Evolutionary conservation across 2,113 vertebrate species (phyloP).

Genomic region (Origma solitaria): DNA sequence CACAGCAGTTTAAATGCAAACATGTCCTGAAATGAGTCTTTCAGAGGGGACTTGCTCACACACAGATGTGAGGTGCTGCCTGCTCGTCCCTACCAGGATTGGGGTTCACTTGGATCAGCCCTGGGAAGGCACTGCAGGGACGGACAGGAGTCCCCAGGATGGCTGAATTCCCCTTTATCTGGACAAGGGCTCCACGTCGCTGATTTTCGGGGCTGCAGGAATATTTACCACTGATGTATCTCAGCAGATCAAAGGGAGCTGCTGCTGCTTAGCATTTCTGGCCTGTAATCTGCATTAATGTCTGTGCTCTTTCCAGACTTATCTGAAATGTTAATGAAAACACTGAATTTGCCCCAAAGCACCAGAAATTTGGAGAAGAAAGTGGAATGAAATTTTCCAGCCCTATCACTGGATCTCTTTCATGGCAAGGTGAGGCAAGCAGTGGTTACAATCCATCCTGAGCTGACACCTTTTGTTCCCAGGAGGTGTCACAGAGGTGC

Average conservation of each 20-base stretch:
- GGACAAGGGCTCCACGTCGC: neutral
- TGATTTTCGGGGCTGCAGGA: neutral
- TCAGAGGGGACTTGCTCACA: neutral
- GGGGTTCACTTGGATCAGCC: neutral
- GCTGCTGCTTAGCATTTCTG: conserved; percentile 38
- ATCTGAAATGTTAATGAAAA: conserved; percentile 58
- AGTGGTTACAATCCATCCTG: neutral
- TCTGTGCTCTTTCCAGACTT: conserved; percentile 39
- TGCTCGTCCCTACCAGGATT: neutral
- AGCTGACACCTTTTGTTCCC: neutral
- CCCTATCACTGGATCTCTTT: neutral
- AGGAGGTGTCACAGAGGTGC: neutral
- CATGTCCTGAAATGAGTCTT: neutral
- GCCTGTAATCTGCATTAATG: conserved; percentile 39
- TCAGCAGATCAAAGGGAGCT: conserved; percentile 38
- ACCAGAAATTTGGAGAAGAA: neutral
- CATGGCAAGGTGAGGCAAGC: neutral
- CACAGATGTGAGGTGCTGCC: neutral
- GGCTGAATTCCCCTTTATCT: neutral
- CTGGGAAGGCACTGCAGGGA: neutral
- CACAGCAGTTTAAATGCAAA: accelerated
- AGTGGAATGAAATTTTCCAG: neutral
- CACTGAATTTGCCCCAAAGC: conserved; percentile 36
- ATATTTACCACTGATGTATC: conserved; percentile 13
- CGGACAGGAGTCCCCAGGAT: neutral